phyloP scores from a whole-genome alignment of 2,113 vertebrate species.

The Tinamus guttatus region DNA sequence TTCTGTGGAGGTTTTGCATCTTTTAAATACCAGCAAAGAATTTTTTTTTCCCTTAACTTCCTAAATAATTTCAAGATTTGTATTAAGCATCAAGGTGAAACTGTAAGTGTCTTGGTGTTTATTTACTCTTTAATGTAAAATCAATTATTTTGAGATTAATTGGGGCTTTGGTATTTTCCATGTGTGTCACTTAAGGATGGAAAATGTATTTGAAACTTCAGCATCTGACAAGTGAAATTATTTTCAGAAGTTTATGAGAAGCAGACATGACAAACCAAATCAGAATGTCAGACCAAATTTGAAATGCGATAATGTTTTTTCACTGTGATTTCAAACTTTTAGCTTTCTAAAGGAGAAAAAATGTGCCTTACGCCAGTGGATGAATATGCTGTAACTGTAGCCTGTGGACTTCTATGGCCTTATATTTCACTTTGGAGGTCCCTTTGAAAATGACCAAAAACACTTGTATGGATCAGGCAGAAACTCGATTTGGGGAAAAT shows the following conservation, averaged over 20 bases:
- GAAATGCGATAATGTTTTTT: constrained; percentile 20
- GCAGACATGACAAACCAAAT: neutral
- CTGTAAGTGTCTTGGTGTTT: neutral
- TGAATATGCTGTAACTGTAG: constrained; percentile 17
- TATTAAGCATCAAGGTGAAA: neutral
- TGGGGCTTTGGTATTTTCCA: constrained; percentile 35
- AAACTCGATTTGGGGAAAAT: neutral
- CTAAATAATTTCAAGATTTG: neutral
- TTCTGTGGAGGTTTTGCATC: neutral
- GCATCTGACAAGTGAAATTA: constrained; percentile 23
- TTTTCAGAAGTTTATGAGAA: neutral
- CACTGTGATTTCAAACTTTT: constrained; percentile 73
- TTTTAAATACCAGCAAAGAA: neutral
- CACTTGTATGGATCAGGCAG: neutral
- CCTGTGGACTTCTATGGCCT: constrained; percentile 19
- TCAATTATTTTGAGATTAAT: neutral
- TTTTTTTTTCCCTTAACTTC: neutral
- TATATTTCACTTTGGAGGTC: constrained; percentile 15
- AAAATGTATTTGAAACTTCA: neutral
- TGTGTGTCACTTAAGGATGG: neutral
- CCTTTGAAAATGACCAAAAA: constrained; percentile 33
- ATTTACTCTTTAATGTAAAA: neutral
- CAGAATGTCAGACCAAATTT: constrained; percentile 65
- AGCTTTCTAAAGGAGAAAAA: constrained; percentile 45
- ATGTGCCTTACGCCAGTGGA: constrained; percentile 75